Conservation (phyloP, 2,888 invertebrate genomes). For the Ecdyonurus torrentis region DNA sequence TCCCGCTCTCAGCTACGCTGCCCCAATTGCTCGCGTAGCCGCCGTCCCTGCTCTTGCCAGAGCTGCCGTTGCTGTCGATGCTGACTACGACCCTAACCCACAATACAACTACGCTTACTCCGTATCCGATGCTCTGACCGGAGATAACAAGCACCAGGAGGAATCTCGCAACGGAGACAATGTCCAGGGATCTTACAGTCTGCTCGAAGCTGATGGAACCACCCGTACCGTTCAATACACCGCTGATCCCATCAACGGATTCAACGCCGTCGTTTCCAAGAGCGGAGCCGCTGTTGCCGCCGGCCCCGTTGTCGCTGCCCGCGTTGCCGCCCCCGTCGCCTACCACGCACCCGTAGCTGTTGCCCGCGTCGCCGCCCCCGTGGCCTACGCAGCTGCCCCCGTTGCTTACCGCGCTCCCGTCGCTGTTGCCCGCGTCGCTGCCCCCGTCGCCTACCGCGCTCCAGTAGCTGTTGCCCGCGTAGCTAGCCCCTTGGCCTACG, state of each 20-base stretch:
- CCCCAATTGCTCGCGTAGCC: conserved; percentile 1
- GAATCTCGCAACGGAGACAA: conserved; percentile 9
- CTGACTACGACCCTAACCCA: conserved; percentile 8
- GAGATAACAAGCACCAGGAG: conserved; percentile 7
- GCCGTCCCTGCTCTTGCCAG: conserved; percentile 8
- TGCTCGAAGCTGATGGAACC: conserved; percentile 8
- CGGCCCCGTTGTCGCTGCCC: conserved; percentile 8
- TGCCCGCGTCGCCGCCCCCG: conserved; percentile 5
- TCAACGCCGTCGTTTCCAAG: conserved; percentile 10
- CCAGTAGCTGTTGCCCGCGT: conserved; percentile 5
- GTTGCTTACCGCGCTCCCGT: conserved; percentile 8
- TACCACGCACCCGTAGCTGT: conserved; percentile 2
- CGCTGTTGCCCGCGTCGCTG: conserved; percentile 4
- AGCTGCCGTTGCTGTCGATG: conserved; percentile 5
- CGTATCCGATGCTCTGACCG: conserved; percentile 8
- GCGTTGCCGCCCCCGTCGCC: conserved; percentile 7
- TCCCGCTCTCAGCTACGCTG: conserved; percentile 4
- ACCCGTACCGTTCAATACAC: conserved; percentile 9
- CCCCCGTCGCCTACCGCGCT: conserved; percentile 7
- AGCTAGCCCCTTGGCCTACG: conserved; percentile 7
- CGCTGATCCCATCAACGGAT: conserved; percentile 8
- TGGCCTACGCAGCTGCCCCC: conserved; percentile 13
- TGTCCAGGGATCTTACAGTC: conserved; percentile 6
- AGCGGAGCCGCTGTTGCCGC: conserved; percentile 10
- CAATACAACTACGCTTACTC: conserved; percentile 10